phyloP scores from a whole-genome alignment of 1,140 invertebrate species.

The Tetranychus cinnabarinus region DNA sequence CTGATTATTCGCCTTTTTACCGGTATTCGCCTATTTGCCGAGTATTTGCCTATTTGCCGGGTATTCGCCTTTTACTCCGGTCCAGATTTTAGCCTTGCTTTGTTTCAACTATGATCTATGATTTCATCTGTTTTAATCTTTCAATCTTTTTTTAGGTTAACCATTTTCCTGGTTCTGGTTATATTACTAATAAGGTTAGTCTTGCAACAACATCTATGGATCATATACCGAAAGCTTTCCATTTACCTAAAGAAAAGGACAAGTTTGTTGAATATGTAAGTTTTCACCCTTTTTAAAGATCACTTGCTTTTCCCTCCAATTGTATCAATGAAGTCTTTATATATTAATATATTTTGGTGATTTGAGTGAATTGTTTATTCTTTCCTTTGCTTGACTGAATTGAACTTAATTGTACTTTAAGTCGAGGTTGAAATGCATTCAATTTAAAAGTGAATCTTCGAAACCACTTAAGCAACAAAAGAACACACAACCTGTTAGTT shows the following conservation, averaged over 20 bases:
- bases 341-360: neutral
- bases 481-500: neutral
- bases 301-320: neutral
- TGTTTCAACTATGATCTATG: neutral
- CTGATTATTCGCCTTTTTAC: too few species aligned
- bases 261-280: conserved; percentile 43
- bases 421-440: too few species aligned
- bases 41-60: neutral
- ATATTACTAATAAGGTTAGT: conserved; percentile 79
- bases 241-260: conserved; percentile 48
- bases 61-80: too few species aligned
- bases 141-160: conserved; percentile 34
- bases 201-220: conserved; percentile 48
- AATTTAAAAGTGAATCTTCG: too few species aligned
- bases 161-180: conserved; percentile 83
- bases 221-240: conserved; percentile 63
- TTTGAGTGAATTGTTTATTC: too few species aligned
- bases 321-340: too few species aligned
- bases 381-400: too few species aligned
- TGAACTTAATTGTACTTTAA: too few species aligned
- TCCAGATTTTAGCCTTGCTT: too few species aligned
- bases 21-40: neutral
- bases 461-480: too few species aligned
- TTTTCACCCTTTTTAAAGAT: conserved; percentile 6
- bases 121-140: neutral